phyloP scores from a whole-genome alignment of 2,113 vertebrate genomes.

The Chrysemys picta region DNA sequence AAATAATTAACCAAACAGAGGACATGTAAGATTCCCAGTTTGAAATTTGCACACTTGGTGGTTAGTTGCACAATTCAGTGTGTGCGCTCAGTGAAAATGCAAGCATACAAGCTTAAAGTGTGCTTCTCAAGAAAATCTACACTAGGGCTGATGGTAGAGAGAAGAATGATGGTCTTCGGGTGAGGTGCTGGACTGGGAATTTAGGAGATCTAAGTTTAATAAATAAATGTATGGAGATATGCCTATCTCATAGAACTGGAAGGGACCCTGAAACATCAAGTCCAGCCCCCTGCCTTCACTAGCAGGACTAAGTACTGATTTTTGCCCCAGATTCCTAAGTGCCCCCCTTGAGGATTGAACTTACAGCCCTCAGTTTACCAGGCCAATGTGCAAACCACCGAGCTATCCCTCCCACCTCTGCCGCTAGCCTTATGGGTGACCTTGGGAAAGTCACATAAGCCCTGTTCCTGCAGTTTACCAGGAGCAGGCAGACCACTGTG shows the following conservation, averaged over 20 bases:
- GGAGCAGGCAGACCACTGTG: neutral
- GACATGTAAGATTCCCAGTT: neutral
- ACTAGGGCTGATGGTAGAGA: too few species aligned
- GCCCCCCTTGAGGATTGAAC: too few species aligned
- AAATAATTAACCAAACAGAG: neutral
- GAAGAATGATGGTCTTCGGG: neutral
- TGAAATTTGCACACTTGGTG: neutral
- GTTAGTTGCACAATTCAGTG: neutral
- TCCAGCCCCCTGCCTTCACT: too few species aligned
- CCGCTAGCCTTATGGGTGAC: neutral
- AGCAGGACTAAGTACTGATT: too few species aligned
- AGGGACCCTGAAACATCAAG: too few species aligned
- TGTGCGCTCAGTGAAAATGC: neutral
- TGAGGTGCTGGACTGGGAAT: neutral
- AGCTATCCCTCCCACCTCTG: neutral
- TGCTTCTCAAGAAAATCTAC: neutral
- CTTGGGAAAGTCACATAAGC: neutral
- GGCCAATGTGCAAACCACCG: too few species aligned
- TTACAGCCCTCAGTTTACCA: too few species aligned
- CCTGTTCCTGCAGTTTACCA: neutral
- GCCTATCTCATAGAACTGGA: too few species aligned
- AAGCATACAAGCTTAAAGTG: neutral
- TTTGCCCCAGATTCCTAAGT: too few species aligned
- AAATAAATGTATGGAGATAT: too few species aligned
- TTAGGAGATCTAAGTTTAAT: neutral